Base-by-base conservation (phyloP, 1,140 invertebrate species). In the Aphelinus atriplicis region DNA sequence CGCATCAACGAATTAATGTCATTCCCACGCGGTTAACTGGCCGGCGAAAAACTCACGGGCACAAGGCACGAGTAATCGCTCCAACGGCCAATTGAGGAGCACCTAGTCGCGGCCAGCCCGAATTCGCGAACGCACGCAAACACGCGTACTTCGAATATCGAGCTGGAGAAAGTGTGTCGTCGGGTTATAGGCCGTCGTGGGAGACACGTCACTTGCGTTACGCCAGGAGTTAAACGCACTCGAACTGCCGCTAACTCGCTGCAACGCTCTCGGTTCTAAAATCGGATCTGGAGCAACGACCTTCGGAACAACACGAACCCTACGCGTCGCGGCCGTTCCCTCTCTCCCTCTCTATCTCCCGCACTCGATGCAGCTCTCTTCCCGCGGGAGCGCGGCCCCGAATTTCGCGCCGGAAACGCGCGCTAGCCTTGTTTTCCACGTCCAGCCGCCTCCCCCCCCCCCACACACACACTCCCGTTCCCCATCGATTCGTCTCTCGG, bases 231-330 rank as follows among this genome's bases (percentile, higher is more conserved):
- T 57, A 51, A 68, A 62, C 58, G 46, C 46, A 7, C 62, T 6
- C 51, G 51, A 53, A 26, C 26, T 53, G 51, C 51, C 51, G 65
- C 63, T 71, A 70, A 71, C 67, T 71, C 56, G 26, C 76, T 82
- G 79, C 9, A 53, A 0, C 9, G 51, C 26, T 26, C 26, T 81
- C 80, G 67, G 64, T 73, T 87, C 86, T 88, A 88, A 88, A 87
- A 86, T 86, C 85, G 84, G 85, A 88, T 87, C 78, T 88, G 81
- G 86, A 86, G 86, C 86, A 88, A 87, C 83, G 85, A 88, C 86
- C 86, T 87, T 86, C 85, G 83, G 79, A 82, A 85, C 84, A 85
- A 86, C 86, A 85, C 80, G 80, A 81, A 84, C 79, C 73, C 80
- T 78, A 78, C 50, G 64, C 64, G 60, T 47, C 51, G 51, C 51